Conservation (phyloP, 1,140 invertebrate genomes). For the Lithobius niger region DNA sequence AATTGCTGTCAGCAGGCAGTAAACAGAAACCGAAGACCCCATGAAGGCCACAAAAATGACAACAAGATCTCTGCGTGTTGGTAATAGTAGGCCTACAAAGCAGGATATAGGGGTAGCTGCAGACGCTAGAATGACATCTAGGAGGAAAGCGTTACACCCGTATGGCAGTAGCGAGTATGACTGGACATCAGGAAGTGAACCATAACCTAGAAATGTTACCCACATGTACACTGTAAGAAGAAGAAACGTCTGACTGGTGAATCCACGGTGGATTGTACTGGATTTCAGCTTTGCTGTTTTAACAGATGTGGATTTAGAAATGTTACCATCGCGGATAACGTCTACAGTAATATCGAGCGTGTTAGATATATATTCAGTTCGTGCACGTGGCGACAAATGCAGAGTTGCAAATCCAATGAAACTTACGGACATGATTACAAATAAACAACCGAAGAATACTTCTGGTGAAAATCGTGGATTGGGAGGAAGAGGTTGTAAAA, state of each 20-base stretch:
- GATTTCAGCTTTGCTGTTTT: too few species aligned
- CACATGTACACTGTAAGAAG: slow-evolving; percentile 12
- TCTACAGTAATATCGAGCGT: too few species aligned
- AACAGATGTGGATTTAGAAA: too few species aligned
- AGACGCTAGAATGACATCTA: slow-evolving; percentile 60
- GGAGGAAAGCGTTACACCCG: slow-evolving; percentile 63
- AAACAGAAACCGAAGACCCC: slow-evolving; percentile 42
- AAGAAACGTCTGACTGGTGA: too few species aligned
- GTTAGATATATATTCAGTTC: slow-evolving; percentile 22
- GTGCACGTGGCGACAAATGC: slow-evolving; percentile 30
- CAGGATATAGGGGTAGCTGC: slow-evolving; percentile 74
- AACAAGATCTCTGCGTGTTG: slow-evolving; percentile 40
- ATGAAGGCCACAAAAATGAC: slow-evolving; percentile 42
- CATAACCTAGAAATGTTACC: slow-evolving; percentile 53
- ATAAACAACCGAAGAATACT: slow-evolving; percentile 56
- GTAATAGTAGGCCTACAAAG: slow-evolving; percentile 59
- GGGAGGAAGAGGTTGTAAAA: not conserved
- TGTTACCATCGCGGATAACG: too few species aligned
- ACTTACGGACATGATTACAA: slow-evolving; percentile 35
- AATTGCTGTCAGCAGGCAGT: slow-evolving; percentile 52
- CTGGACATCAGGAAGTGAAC: slow-evolving; percentile 66
- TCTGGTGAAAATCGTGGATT: slow-evolving; percentile 28
- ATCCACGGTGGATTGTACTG: too few species aligned
- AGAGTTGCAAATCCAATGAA: slow-evolving; percentile 36
- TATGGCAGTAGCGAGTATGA: slow-evolving; percentile 80